Conservation (phyloP, 2,888 invertebrate genomes). For the Noctua janthina region DNA sequence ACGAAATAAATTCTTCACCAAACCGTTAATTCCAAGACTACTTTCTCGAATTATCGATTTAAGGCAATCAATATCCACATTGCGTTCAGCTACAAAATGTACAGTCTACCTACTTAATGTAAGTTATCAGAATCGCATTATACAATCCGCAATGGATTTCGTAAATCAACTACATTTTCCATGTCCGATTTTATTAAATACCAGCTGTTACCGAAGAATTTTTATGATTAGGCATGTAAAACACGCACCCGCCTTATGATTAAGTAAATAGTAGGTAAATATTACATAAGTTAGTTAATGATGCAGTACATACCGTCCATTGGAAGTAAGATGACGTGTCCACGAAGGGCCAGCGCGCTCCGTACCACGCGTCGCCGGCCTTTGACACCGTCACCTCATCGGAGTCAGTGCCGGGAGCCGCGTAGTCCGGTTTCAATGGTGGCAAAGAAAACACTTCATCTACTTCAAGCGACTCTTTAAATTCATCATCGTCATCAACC, state of each 20-base stretch:
- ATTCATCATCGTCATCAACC: conserved; percentile 87
- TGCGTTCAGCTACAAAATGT: conserved; percentile 21
- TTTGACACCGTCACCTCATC: conserved; percentile 87
- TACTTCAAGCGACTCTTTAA: conserved; percentile 86
- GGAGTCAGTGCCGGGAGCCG: conserved; percentile 75
- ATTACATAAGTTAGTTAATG: conserved; percentile 73
- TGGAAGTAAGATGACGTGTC: conserved; percentile 92
- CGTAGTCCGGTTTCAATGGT: conserved; percentile 82
- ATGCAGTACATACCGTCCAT: conserved; percentile 91
- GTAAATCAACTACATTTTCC: conserved; percentile 68
- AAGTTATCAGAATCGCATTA: conserved; percentile 60
- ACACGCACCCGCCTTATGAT: conserved; percentile 69
- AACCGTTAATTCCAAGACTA: not conserved
- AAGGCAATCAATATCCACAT: conserved; percentile 18
- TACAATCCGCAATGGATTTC: conserved; percentile 68
- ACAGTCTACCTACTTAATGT: conserved; percentile 15
- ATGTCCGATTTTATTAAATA: conserved; percentile 73
- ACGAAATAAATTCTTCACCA: not conserved
- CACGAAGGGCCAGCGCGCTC: conserved; percentile 92
- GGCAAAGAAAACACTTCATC: conserved; percentile 87
- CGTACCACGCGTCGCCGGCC: conserved; percentile 89
- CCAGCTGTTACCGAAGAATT: conserved; percentile 69
- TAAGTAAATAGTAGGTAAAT: conserved; percentile 62
- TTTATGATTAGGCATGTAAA: conserved; percentile 66
- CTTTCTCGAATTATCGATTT: conserved; percentile 20